These are phyloP conservation scores for Cancer borealis DNA, from an alignment of 2,888 invertebrate genomes.

Conservation along the genomic window DNA sequence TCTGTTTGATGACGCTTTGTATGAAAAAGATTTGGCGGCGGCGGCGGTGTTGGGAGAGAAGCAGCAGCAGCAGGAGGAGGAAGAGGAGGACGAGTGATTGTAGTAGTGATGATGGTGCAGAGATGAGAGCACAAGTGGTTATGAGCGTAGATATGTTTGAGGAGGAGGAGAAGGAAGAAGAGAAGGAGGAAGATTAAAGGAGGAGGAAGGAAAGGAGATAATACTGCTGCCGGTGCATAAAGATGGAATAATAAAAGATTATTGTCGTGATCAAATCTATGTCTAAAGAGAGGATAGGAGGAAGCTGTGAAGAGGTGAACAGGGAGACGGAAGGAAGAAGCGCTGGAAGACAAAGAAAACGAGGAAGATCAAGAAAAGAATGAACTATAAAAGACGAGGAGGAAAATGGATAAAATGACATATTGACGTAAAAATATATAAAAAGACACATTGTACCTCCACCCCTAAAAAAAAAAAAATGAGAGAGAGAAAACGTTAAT, in stretches of 20 bases:
- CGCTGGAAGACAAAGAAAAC: not conserved
- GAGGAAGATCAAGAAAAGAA: not conserved
- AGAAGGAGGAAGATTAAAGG: not conserved
- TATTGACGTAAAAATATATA: not conserved
- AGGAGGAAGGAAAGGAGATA: conserved; percentile 7
- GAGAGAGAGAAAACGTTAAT: not conserved
- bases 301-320: not conserved
- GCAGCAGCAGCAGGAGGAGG: not conserved
- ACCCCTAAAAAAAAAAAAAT: not conserved
- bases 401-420: not conserved
- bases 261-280: not conserved
- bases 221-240: conserved; percentile 12
- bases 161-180: not conserved
- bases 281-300: not conserved
- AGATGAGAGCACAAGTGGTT: not conserved
- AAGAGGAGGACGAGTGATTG: not conserved
- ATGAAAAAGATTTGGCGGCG: not conserved
- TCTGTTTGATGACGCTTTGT: not conserved
- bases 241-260: conserved; percentile 13
- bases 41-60: not conserved
- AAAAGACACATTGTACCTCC: not conserved
- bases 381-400: not conserved
- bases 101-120: not conserved
- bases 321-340: not conserved
- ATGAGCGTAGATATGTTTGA: conserved; percentile 23